Percentiles rank a stretch among this genome's conserved stretches.
Conservation (phyloP, 2,797 vertebrate species). For the Pipistrellus pipistrellus region DNA sequence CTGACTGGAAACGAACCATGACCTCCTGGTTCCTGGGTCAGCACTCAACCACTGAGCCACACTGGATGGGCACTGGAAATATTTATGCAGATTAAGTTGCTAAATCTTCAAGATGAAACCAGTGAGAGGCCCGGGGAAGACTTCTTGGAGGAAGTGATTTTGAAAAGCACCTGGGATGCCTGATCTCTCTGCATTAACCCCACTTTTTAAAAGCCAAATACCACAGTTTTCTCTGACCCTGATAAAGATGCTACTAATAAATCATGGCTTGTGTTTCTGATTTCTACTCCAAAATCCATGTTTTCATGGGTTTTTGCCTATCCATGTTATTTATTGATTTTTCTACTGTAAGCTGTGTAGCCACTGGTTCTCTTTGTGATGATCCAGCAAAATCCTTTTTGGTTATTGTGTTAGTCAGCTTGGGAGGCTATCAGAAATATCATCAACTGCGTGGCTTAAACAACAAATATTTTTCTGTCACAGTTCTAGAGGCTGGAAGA, state of each 20-base stretch:
- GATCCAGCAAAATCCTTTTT: neutral
- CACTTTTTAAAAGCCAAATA: neutral
- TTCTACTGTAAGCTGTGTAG: neutral
- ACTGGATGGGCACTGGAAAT: neutral
- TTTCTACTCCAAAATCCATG: neutral
- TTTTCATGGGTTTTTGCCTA: neutral
- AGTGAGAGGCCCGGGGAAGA: neutral
- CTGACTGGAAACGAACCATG: no score
- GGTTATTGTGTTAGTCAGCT: neutral
- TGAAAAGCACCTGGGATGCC: neutral
- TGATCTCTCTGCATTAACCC: neutral
- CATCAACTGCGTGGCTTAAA: neutral
- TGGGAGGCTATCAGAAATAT: neutral
- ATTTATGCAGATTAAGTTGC: conserved; percentile 25
- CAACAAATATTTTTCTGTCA: neutral
- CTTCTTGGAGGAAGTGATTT: conserved; percentile 11
- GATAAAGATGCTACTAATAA: neutral
- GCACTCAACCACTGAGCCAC: no score
- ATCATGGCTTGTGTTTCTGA: neutral
- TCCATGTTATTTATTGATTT: neutral
- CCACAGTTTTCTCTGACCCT: neutral
- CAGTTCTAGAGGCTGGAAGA: neutral
- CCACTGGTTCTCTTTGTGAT: neutral
- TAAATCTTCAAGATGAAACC: conserved; percentile 32
- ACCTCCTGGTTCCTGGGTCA: no score